Evolutionary conservation across 2,888 invertebrate genomes (phyloP).

Genomic region (Chymomyza fuscimana): DNA sequence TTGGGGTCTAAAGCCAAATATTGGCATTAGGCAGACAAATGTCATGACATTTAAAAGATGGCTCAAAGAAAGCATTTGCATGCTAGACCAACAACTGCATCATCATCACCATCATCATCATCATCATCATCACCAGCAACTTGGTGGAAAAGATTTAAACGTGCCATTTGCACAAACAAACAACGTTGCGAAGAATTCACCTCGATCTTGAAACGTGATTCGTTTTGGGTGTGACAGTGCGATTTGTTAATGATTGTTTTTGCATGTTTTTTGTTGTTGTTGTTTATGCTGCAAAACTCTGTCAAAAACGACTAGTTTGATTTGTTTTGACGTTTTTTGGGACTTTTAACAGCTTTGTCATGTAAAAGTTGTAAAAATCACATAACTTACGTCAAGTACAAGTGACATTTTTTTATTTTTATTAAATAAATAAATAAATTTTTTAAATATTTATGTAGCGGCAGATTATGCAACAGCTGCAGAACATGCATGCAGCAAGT

Average conservation of each 20-base stretch:
- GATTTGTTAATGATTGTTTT: neutral
- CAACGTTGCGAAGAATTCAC: constrained; percentile 59
- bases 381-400: neutral
- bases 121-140: neutral
- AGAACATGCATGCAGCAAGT: neutral
- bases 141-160: constrained; percentile 27
- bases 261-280: constrained; percentile 1
- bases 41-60: constrained; percentile 62
- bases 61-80: constrained; percentile 27
- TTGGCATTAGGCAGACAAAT: constrained; percentile 61
- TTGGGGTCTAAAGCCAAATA: neutral
- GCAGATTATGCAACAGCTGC: neutral
- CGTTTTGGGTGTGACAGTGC: constrained; percentile 39
- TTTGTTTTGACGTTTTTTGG: constrained; percentile 1
- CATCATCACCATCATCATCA: neutral
- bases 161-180: constrained; percentile 49
- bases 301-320: neutral
- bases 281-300: neutral
- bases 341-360: neutral
- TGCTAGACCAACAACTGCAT: constrained; percentile 1
- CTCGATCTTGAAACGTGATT: constrained; percentile 78
- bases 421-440: neutral
- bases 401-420: neutral
- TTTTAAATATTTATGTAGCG: neutral
- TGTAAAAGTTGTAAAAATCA: neutral